A percentile compares a stretch with the other conserved stretches of the same genome.
Conservation (phyloP, 2,113 vertebrate genomes). For the Martes martes region DNA sequence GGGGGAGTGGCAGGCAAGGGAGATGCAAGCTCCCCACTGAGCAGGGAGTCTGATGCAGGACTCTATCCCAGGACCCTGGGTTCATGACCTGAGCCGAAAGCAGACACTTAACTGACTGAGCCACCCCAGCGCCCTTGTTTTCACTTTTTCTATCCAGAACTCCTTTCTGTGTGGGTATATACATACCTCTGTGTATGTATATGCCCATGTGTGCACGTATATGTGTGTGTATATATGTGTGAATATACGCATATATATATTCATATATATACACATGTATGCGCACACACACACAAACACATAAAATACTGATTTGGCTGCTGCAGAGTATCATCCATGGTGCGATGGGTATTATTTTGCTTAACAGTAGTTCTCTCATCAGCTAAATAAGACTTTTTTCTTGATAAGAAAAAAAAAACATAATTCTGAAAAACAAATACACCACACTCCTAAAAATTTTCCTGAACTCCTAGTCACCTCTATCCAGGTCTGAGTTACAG, state of each 20-base stretch:
- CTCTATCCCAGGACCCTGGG: too few species aligned
- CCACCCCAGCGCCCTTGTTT: background rate
- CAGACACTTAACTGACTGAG: too few species aligned
- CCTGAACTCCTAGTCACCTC: background rate
- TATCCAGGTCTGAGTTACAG: background rate
- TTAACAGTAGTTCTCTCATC: background rate
- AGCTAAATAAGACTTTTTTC: constrained; percentile 1
- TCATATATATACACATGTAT: background rate
- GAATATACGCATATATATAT: too few species aligned
- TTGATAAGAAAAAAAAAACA: constrained; percentile 16
- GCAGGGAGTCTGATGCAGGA: too few species aligned
- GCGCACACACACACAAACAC: background rate
- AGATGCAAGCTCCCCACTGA: too few species aligned
- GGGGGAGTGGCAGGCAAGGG: too few species aligned
- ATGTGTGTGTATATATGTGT: background rate
- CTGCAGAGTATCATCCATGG: background rate
- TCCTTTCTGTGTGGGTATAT: background rate
- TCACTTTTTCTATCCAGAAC: background rate
- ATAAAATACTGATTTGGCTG: background rate
- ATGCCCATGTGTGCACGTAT: background rate
- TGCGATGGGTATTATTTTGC: background rate
- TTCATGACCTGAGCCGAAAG: too few species aligned
- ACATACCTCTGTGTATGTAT: background rate
- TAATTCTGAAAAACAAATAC: constrained; percentile 18
- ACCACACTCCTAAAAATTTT: background rate